Evolutionary conservation across 2,888 invertebrate species (phyloP).

Genomic region (Asteroscopus sphinx): DNA sequence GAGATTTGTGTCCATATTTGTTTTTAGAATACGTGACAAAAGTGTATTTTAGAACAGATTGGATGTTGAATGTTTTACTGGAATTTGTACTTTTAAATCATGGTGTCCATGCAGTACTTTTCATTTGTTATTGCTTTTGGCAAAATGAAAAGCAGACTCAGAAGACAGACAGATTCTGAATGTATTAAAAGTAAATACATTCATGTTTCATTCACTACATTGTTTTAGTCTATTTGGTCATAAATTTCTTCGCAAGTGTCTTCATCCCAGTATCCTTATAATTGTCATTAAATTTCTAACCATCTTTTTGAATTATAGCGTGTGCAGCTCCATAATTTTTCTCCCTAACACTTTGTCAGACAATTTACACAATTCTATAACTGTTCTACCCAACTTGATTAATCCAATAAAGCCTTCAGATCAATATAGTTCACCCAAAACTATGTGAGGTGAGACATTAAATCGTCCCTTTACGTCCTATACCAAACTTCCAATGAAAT

Average conservation of each 20-base stretch:
- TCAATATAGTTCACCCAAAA: constrained; percentile 43
- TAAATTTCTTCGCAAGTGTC: no score
- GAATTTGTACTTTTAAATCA: constrained; percentile 17
- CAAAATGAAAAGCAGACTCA: no score
- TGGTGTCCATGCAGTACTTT: constrained; percentile 1
- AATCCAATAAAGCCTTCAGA: constrained; percentile 50
- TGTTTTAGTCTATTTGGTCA: no score
- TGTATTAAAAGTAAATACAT: no score
- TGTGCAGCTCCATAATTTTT: constrained; percentile 4
- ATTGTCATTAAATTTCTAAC: no score
- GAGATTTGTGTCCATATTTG: constrained; percentile 37
- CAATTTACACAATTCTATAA: constrained; percentile 20
- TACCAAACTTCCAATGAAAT: constrained; percentile 72
- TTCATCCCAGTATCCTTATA: no score
- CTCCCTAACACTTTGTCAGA: constrained; percentile 37
- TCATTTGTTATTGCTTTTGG: no score
- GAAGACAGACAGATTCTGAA: no score
- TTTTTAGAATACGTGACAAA: constrained; percentile 39
- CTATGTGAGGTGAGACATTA: constrained; percentile 57
- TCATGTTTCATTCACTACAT: no score
- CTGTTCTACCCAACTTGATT: constrained; percentile 25
- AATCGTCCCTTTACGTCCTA: constrained; percentile 56
- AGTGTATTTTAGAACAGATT: constrained; percentile 30
- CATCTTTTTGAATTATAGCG: constrained; percentile 11
- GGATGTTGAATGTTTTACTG: constrained; percentile 23